A percentile compares a stretch with the other conserved stretches of the same genome.
Evolutionary conservation across 2,113 vertebrate species (phyloP).

Genomic region (Xenotilapia caudafasciata): DNA sequence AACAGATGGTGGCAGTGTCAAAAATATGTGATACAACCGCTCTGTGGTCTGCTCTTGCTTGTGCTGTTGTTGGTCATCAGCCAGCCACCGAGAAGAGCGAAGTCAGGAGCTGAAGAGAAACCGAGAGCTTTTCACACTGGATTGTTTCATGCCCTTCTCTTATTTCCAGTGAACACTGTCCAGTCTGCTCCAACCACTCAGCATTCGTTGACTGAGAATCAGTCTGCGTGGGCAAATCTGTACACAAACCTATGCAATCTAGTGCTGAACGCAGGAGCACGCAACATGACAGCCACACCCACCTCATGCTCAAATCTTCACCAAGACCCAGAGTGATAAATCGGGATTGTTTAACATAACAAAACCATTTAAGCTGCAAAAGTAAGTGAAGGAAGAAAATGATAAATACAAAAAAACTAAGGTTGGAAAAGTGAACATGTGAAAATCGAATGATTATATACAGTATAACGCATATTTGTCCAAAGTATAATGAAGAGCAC

Average conservation of each 20-base stretch:
- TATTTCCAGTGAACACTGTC: background rate
- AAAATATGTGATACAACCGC: background rate
- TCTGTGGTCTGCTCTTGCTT: background rate
- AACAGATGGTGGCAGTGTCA: background rate
- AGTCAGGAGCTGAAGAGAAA: background rate
- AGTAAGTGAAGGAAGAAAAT: background rate
- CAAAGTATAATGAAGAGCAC: background rate
- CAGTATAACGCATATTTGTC: background rate
- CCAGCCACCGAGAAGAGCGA: background rate
- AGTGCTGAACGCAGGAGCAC: background rate
- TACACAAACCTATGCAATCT: background rate
- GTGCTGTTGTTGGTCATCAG: background rate
- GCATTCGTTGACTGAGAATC: background rate
- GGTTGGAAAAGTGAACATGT: background rate
- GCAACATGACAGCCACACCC: background rate
- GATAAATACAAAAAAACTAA: background rate
- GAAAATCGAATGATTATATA: background rate
- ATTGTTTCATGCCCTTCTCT: background rate
- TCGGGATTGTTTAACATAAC: background rate
- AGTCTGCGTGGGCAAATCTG: background rate
- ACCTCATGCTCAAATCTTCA: background rate
- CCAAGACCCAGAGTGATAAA: background rate
- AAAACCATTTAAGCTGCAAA: background rate
- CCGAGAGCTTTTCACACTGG: background rate
- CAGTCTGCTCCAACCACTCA: background rate